Evolutionary conservation across 2,797 vertebrate species (phyloP).

Genomic region (Spea hammondii): DNA sequence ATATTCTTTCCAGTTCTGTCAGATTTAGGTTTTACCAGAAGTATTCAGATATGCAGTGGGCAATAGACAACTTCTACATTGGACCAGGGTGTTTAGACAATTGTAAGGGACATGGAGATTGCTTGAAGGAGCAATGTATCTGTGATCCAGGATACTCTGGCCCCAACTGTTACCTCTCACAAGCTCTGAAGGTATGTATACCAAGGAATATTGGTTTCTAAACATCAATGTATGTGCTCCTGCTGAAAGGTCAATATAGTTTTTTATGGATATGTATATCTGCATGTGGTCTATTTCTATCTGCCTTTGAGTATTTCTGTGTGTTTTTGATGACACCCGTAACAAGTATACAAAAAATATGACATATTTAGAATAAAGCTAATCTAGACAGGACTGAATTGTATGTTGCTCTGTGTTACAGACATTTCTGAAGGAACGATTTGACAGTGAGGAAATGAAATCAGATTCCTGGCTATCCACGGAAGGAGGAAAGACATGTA

Average conservation of each 20-base stretch:
- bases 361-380: too few relatives aligned
- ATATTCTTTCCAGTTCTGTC: slow-evolving; percentile 75
- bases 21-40: slow-evolving; percentile 96
- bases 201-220: too few relatives aligned
- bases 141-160: slow-evolving; percentile 93
- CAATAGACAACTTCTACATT: slow-evolving; percentile 95
- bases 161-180: slow-evolving; percentile 86
- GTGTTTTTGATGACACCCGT: too few relatives aligned
- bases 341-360: too few relatives aligned
- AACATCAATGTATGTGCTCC: not conserved
- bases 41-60: slow-evolving; percentile 93
- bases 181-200: slow-evolving; percentile 80
- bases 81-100: slow-evolving; percentile 87
- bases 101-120: slow-evolving; percentile 94
- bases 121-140: slow-evolving; percentile 88
- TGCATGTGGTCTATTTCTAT: too few relatives aligned
- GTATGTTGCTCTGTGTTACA: slow-evolving; percentile 55
- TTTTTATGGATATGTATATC: too few relatives aligned
- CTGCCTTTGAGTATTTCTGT: too few relatives aligned
- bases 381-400: not conserved
- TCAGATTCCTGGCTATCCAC: slow-evolving; percentile 90
- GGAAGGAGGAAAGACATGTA: slow-evolving; percentile 89
- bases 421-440: slow-evolving; percentile 95
- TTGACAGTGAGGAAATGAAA: slow-evolving; percentile 88
- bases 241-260: not conserved